Base-by-base conservation (phyloP, 1,140 invertebrate species). In the Neodiprion fabricii region DNA sequence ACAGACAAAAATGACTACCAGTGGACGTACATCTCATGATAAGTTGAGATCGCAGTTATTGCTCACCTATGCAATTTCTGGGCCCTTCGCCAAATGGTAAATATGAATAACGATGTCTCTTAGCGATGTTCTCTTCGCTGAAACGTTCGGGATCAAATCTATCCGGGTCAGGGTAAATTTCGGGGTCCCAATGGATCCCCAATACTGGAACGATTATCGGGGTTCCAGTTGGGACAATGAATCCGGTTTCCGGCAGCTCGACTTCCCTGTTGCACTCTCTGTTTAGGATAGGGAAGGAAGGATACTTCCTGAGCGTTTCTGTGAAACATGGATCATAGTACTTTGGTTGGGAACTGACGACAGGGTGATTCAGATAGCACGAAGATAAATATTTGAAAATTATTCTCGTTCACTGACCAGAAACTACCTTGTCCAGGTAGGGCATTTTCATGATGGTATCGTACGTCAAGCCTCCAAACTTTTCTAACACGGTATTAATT, bases 101-200 rank as follows among this genome's bases (percentile, higher is more conserved):
- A 79, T 87, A 91, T 4, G 85, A 69, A 73, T 80, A 86, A 1
- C 70, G 82, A 77, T 81, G 87, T 21, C 90, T 77, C 7, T 75
- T 72, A 23, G 78, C 73, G 9, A 76, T 74, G 65, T 90, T 89
- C 77, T 90, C 90, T 2, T 88, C 82, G n/a, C 85, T 80, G 80
- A 94, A 95, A 74, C 92, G 83, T 71, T 93, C 91, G 0, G 94
- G 94, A 84, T 93, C 87, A 78, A 93, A 95, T n/a, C 81, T 84
- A 9, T 92, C 87, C 7, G 94, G 93, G 74, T 94, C 85, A 8
- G 90, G 87, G 81, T 89, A 95, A 72, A 90, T 86, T n/a, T 89
- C 83, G 3, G 90, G 88, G 86, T 94, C 91, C 48, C 89, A 84
- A 77, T 95, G 93, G 14, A 94, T 87, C 48, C 89, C 89, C 61